These are phyloP conservation scores for Stegostoma tigrinum DNA, from an alignment of 2,113 vertebrate species.

Conservation along the genomic window DNA sequence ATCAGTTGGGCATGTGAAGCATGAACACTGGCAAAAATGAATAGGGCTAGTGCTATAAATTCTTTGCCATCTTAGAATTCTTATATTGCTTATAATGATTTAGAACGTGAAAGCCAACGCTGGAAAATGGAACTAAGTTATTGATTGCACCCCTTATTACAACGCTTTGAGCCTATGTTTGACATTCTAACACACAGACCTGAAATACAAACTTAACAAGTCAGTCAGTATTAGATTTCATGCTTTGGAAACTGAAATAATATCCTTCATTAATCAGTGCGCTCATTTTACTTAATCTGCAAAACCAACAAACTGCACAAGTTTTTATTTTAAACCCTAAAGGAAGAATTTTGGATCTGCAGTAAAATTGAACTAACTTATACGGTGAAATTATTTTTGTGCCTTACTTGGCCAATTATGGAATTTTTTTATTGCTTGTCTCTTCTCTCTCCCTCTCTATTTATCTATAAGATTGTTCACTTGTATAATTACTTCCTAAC, in stretches of 20 bases:
- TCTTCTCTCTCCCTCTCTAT: background rate
- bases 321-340: too few species aligned
- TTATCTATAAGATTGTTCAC: background rate
- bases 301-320: background rate
- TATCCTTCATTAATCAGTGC: background rate
- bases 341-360: background rate
- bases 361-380: background rate
- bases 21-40: background rate
- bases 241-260: background rate
- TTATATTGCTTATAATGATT: background rate
- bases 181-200: background rate
- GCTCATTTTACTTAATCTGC: background rate
- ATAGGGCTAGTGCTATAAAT: background rate
- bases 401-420: background rate
- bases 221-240: background rate
- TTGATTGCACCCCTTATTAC: background rate
- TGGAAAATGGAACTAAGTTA: background rate
- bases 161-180: background rate
- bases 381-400: background rate
- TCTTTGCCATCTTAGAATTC: too few species aligned
- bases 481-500: too few species aligned
- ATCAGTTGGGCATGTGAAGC: background rate
- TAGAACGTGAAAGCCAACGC: too few species aligned
- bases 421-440: background rate
- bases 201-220: too few species aligned